Evolutionary conservation across 2,888 invertebrate species (phyloP), one percentile per base, ranked within the genome.

Genomic region (Stenchaetothrips biformis): DNA sequence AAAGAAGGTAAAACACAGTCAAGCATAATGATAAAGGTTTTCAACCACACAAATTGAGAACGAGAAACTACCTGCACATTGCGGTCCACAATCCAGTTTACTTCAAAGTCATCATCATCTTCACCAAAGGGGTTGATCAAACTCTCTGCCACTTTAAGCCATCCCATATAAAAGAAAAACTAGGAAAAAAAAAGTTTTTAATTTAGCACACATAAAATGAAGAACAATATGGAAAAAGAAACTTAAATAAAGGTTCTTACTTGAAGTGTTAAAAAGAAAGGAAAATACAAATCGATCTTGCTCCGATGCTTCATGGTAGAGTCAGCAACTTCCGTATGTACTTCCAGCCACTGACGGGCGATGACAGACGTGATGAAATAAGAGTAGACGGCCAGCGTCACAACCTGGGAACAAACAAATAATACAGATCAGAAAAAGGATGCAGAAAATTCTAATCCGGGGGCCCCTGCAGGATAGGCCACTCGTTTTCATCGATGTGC

Each of bases 81-180:
- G 84, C 97, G 91, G 87, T 97, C 97, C 80, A 97, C 93, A 88
- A 97, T 91, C 96, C 96, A 96, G 86, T 96, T 97, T 11, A 94
- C 93, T 89, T 96, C 95, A 85, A 96, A 96, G 84, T 96, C 96
- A 85, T 96, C 96, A 85, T 96, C 96, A 84, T 96, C 95, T 85
- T 95, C 95, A 0, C 96, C 96, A 84, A 96, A 96, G 0, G 96
- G 96, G 88, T 97, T 97, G 82, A 97, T 95, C 78, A 89, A 84
- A 80, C 87, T 87, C 83, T 89, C 89, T 2, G 89, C 89, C 78
- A 89, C 89, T 85, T 89, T 89, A 59, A 89, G 84, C 89, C 89
- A 89, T 13, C 89, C 89, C 88, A 89, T 88, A 84, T 88, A 89
- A 84, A 89, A 89, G 84, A 89, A 88, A 84, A 89, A 89, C 86